Evolutionary conservation across 2,113 vertebrate species (phyloP), one percentile per base, ranked within the genome.

Genomic region (human): DNA sequence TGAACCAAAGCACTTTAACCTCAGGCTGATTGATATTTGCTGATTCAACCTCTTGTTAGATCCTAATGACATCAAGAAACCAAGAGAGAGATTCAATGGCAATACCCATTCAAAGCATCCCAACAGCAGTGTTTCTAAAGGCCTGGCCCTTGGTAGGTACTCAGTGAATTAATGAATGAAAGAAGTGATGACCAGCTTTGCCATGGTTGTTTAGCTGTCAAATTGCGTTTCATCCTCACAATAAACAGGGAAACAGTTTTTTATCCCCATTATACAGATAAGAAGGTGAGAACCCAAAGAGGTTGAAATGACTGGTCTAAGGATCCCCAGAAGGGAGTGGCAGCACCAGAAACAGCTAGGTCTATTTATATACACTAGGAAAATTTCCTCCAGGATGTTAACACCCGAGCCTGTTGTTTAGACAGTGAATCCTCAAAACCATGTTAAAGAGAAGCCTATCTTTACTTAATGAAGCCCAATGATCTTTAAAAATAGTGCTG

Each of bases 401-500:
- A 93, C 94, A 96, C 90, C 66, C 76, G 2, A 9, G 90, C 68
- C 90, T 23, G 23, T 57, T 96, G 90, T 96, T 97, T 59, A 97
- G 70, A 92, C 72, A 70, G 78, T 4, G n/a, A 57, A n/a, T 78
- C 96, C 81, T 95, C 90, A 85, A 95, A 3, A 5, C 35, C 86
- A 25, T 87, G 93, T 48, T 61, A 84, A 96, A 92, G 92, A 88
- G 55, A 98, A 86, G 89, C 73, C 0, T 70, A 9, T 97, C 92
- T 97, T 86, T 96, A 97, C 50, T 91, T 93, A 95, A 81, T 76
- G 61, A 98, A 95, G 25, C 48, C n/a, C 14, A 89, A 89, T 93
- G 5, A 9, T 84, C 90, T 72, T 52, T 86, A 97, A 98, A 98
- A 97, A 98, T 97, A 97, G 95, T 82, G 88, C 87, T 92, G 90